Base-by-base conservation (phyloP, 2,797 vertebrate species). In the Eulemur rubriventer region DNA sequence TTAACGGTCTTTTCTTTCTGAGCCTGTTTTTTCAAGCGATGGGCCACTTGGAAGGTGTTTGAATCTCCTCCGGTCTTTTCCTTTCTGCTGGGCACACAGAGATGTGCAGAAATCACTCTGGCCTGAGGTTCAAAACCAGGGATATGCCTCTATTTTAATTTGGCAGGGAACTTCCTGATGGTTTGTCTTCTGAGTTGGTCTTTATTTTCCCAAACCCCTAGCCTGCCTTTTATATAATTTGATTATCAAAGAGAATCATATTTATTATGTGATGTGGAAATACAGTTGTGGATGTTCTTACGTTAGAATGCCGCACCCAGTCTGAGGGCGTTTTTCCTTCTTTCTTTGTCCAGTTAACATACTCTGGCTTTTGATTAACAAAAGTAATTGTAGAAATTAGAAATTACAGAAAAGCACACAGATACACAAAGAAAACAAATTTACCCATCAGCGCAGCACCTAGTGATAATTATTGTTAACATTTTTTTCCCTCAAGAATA, bases 121-220 rank as follows among this genome's bases (percentile, higher is more conserved):
- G 46, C 28, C 26, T n/a, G 0, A 4, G 84, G 13, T 84, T 76
- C 35, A 30, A 26, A 43, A 22, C 18, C 52, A 72, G 89, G 55
- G 24, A 7, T 38, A 4, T 7, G 3, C 78, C 57, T 96, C 48
- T 61, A 14, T 59, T 59, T 81, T 38, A 52, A 35, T 67, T 91
- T 76, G 50, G 7, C 12, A 52, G 28, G 48, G 59, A 95, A 81
- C 18, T 67, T 33, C 14, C 20, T 8, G 22, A 43, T 52, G 70
- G 46, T 91, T 72, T 50, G 33, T 70, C 57, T 94, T 95, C 79
- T 48, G 28, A 50, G 28, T 41, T 16, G 18, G 20, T 59, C 61
- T 95, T 90, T 75, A 46, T 69, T 91, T 96, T 86, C 50, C 35
- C 59, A 86, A 50, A 52, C 50, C 5, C 79, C 82, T 81, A 41